Percentiles rank a stretch among this genome's conserved stretches.
Evolutionary conservation across 2,888 invertebrate genomes (phyloP).

Genomic region (Ennomos fuscantarius): DNA sequence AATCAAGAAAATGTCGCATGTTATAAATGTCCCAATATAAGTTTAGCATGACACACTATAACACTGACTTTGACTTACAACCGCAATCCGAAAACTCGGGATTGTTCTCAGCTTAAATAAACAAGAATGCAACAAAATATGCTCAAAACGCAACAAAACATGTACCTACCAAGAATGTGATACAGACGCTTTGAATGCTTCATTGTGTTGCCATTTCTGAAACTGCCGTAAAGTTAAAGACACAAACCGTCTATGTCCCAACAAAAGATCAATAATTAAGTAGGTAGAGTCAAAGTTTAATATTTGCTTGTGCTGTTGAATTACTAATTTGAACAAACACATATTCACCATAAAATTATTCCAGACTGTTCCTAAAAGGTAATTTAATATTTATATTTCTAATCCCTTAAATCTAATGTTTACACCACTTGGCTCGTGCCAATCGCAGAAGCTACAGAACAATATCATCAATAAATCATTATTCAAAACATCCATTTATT

Average conservation of each 20-base stretch:
- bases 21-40: slow-evolving; percentile 19
- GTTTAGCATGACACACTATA: slow-evolving; percentile 47
- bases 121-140: slow-evolving; percentile 11
- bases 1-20: slow-evolving; percentile 6
- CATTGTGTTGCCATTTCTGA: not conserved
- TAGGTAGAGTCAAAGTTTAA: too few relatives aligned
- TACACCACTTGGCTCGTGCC: slow-evolving; percentile 26
- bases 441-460: slow-evolving; percentile 24
- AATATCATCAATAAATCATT: slow-evolving; percentile 35
- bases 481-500: slow-evolving; percentile 34
- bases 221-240: not conserved
- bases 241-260: too few relatives aligned
- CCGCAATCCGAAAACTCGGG: slow-evolving; percentile 18
- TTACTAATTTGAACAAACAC: too few relatives aligned
- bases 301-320: too few relatives aligned
- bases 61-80: slow-evolving; percentile 39
- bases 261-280: too few relatives aligned
- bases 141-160: slow-evolving; percentile 10
- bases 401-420: slow-evolving; percentile 2
- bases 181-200: not conserved
- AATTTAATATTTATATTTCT: too few relatives aligned
- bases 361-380: too few relatives aligned
- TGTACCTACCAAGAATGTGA: slow-evolving; percentile 3
- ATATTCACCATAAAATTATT: too few relatives aligned
- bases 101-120: slow-evolving; percentile 21